Evolutionary conservation across 2,888 invertebrate genomes (phyloP).

Genomic region (Taphrorychus bicolor): DNA sequence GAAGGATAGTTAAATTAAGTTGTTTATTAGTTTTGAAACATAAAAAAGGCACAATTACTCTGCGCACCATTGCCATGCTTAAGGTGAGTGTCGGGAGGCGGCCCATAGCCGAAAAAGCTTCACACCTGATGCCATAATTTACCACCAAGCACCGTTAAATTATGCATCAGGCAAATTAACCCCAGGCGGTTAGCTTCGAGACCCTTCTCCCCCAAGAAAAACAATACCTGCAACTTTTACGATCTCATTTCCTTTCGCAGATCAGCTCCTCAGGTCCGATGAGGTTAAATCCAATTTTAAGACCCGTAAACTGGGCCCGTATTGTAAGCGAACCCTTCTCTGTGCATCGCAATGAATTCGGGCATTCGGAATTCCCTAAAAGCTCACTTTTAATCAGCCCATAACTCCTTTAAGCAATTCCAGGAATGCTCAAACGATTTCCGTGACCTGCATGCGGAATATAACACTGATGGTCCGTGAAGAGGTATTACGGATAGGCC

Average conservation of each 20-base stretch:
- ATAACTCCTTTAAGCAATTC: constrained; percentile 34
- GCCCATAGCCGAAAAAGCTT: too few relatives aligned
- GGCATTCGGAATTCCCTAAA: constrained; percentile 31
- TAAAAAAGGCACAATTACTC: too few relatives aligned
- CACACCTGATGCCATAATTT: too few relatives aligned
- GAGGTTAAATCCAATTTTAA: constrained; percentile 31
- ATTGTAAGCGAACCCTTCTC: constrained; percentile 35
- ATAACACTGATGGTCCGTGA: constrained; percentile 1
- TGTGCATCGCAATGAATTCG: constrained; percentile 35
- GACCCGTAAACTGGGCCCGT: constrained; percentile 31
- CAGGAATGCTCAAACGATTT: constrained; percentile 34
- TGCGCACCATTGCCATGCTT: too few relatives aligned
- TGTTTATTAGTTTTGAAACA: too few relatives aligned
- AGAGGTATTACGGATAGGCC: constrained; percentile 15
- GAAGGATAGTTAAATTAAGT: too few relatives aligned
- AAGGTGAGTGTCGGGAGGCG: too few relatives aligned
- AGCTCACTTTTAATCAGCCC: constrained; percentile 39
- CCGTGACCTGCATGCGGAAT: constrained; percentile 28
- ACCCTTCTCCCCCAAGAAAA: background rate
- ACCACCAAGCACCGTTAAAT: too few relatives aligned
- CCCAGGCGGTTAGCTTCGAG: background rate
- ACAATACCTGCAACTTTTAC: background rate
- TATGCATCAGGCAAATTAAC: too few relatives aligned
- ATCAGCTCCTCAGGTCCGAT: constrained; percentile 4
- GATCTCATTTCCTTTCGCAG: background rate